Conservation (phyloP, 2,113 vertebrate genomes). For the zebrafish (Danio rerio) region GRCz12tu NC_133183.1:60434501-60435000, state of each 20-base stretch:
- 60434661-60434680: slow-evolving; percentile 14
- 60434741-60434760: not conserved
- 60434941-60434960: no score
- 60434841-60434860: not conserved
- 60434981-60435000: no score
- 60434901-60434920: no score
- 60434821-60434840: not conserved
- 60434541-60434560: not conserved
- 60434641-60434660: slow-evolving; percentile 10
- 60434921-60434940: no score
- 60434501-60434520: not conserved
- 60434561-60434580: not conserved
- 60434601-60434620: slow-evolving; percentile 15
- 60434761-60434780: slow-evolving; percentile 3
- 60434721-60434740: slow-evolving; percentile 4
- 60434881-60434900: no score
- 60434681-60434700: slow-evolving; percentile 25
- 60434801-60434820: not conserved
- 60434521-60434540: not conserved
- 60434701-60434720: slow-evolving; percentile 7
- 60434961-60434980: no score
- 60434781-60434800: not conserved
- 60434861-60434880: not conserved
- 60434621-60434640: slow-evolving; percentile 13
- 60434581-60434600: slow-evolving; percentile 26